A percentile compares a stretch with the other conserved stretches of the same genome.
Evolutionary conservation across 2,888 invertebrate species (phyloP).

Genomic region (Allophyes oxyacanthae): DNA sequence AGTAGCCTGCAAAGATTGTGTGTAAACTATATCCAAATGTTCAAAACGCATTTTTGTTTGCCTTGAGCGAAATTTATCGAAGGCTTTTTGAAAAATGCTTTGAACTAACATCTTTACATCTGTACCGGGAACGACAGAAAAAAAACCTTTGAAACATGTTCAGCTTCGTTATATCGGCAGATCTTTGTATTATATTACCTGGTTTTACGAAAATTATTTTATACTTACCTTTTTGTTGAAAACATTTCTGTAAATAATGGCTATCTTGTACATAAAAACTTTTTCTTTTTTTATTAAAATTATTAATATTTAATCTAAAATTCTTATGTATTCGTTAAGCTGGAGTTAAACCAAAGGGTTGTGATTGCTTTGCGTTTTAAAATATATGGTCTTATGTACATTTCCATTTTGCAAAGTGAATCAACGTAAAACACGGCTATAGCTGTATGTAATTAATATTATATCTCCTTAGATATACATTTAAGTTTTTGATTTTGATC

Average conservation of each 20-base stretch:
- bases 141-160: conserved; percentile 73
- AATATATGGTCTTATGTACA: conserved; percentile 68
- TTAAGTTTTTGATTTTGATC: conserved; percentile 61
- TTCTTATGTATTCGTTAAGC: conserved; percentile 84
- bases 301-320: conserved; percentile 53
- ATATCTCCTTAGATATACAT: conserved; percentile 64
- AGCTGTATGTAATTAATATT: conserved; percentile 75
- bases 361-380: conserved; percentile 82
- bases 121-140: conserved; percentile 11
- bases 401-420: conserved; percentile 80
- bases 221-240: conserved; percentile 49
- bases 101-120: conserved; percentile 56
- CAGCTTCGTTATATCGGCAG: conserved; percentile 82
- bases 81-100: conserved; percentile 85
- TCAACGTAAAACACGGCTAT: conserved; percentile 78
- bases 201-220: conserved; percentile 70
- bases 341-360: conserved; percentile 92
- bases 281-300: conserved; percentile 48
- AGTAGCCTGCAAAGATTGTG: conserved; percentile 86
- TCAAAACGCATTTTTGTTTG: conserved; percentile 81
- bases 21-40: conserved; percentile 68
- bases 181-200: conserved; percentile 86
- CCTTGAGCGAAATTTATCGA: conserved; percentile 72
- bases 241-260: conserved; percentile 54
- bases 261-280: conserved; percentile 47